Evolutionary conservation across 2,888 invertebrate genomes (phyloP), one percentile per base, ranked within the genome.

Genomic region (Dynastes hyllus): DNA sequence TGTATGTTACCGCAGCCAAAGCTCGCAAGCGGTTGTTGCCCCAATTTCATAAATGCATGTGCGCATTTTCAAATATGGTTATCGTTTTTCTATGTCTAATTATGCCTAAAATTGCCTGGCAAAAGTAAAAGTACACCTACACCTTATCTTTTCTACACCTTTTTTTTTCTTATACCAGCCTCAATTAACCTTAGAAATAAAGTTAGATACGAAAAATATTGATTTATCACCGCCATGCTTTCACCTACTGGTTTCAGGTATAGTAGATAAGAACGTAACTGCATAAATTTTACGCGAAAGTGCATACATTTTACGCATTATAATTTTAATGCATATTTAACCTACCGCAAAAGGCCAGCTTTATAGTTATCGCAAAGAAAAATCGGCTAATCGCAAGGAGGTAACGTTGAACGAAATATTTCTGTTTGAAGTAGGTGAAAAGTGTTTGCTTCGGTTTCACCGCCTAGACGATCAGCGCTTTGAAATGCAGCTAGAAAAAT

Each of bases 241-340:
- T 55, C 55, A 22, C 55, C n/a, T 55, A 22, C 16, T 55, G 55
- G n/a, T 55, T 55, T n/a, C 55, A 55, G 22, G n/a, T 55, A 55
- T 13, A 16, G 16, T 55, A 22, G 55, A 55, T 55, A 55, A 16
- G 55, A 55, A 55, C 55, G 16, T 55, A 55, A 55, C 6, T n/a
- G 16, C 22, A 55, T 55, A 16, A 8, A 55, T 55, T 55, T 55
- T n/a, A 55, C 55, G 55, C n/a, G 55, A 55, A 55, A 55, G 22
- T 55, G 55, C 55, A 55, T 55, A 55, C n/a, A 55, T 55, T 55
- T 55, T 55, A 55, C 55, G 55, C 55, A 55, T 55, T 55, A 55
- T 55, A 55, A 55, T 55, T 55, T 55, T 22, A 55, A 22, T 22
- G 55, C 22, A 16, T 22, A n/a, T 55, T 55, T 55, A 55, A 22